These are phyloP conservation scores for Yoshiicerus persimilis DNA, from an alignment of 1,140 invertebrate species.

Conservation along the genomic window DNA sequence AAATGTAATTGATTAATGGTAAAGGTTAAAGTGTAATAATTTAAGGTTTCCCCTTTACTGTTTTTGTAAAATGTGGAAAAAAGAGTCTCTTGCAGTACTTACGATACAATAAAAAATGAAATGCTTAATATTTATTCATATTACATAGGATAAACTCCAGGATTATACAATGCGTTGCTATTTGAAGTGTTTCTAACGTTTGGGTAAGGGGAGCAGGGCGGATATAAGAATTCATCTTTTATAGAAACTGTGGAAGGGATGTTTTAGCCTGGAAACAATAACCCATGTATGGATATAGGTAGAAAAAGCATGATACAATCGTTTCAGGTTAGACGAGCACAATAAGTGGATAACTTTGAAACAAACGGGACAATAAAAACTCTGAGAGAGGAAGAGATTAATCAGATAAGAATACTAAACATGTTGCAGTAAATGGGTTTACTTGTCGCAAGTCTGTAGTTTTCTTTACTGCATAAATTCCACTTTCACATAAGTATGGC, in stretches of 20 bases:
- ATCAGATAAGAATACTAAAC: slow-evolving; percentile 6
- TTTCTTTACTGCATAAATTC: background rate
- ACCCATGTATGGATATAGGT: background rate
- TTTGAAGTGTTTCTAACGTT: background rate
- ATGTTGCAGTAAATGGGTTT: background rate
- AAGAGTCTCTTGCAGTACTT: background rate
- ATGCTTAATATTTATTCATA: background rate
- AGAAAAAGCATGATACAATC: background rate
- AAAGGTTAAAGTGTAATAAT: background rate
- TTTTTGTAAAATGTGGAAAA: background rate
- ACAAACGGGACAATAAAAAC: slow-evolving; percentile 16
- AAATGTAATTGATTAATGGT: background rate
- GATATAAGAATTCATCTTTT: no score
- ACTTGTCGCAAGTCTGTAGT: background rate
- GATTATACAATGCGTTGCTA: no score
- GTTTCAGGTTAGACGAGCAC: background rate
- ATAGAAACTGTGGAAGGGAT: no score
- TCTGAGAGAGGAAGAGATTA: slow-evolving; percentile 2
- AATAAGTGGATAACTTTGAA: slow-evolving; percentile 9
- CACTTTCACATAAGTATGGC: background rate
- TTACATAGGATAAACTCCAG: background rate
- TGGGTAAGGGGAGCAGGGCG: background rate
- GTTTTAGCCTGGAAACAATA: background rate
- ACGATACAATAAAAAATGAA: background rate
- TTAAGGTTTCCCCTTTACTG: background rate